phyloP scores from a whole-genome alignment of 2,888 invertebrate genomes.

The Sinotaia quadrata region DNA sequence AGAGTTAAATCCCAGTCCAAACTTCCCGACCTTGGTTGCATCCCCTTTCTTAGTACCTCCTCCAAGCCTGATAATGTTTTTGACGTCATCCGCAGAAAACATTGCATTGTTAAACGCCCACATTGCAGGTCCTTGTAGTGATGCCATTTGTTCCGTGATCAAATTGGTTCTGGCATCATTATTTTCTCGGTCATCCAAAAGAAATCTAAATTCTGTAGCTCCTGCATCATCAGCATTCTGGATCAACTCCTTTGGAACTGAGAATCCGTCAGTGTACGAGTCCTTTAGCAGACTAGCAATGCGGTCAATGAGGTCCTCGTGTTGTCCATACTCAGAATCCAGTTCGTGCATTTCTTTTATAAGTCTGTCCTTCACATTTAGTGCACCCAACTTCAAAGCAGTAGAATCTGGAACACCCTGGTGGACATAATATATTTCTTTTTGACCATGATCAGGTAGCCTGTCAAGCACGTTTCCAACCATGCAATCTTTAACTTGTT shows the following conservation, averaged over 20 bases:
- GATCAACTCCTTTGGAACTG: slow-evolving; percentile 64
- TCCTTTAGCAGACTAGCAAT: slow-evolving; percentile 53
- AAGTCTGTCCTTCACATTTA: slow-evolving; percentile 5
- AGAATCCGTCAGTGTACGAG: slow-evolving; percentile 59
- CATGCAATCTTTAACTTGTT: slow-evolving; percentile 21
- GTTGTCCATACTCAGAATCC: slow-evolving; percentile 52
- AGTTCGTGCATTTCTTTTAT: slow-evolving; percentile 44
- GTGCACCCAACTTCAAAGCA: slow-evolving; percentile 18
- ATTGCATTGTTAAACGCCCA: slow-evolving; percentile 62
- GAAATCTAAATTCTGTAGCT: slow-evolving; percentile 54
- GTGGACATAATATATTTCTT: slow-evolving; percentile 14
- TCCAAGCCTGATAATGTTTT: slow-evolving; percentile 56
- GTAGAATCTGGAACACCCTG: neutral
- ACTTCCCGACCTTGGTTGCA: slow-evolving; percentile 59
- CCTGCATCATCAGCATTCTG: slow-evolving; percentile 67
- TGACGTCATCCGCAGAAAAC: slow-evolving; percentile 58
- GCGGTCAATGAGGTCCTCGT: slow-evolving; percentile 56
- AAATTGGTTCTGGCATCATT: slow-evolving; percentile 41
- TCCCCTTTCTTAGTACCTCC: slow-evolving; percentile 59
- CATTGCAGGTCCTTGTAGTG: slow-evolving; percentile 61
- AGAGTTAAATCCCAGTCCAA: slow-evolving; percentile 68
- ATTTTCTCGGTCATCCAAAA: slow-evolving; percentile 60
- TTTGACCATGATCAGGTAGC: neutral
- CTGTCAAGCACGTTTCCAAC: neutral
- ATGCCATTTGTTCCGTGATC: slow-evolving; percentile 52